Base-by-base conservation (phyloP, 2,113 vertebrate genomes). In the Nicator chloris region DNA sequence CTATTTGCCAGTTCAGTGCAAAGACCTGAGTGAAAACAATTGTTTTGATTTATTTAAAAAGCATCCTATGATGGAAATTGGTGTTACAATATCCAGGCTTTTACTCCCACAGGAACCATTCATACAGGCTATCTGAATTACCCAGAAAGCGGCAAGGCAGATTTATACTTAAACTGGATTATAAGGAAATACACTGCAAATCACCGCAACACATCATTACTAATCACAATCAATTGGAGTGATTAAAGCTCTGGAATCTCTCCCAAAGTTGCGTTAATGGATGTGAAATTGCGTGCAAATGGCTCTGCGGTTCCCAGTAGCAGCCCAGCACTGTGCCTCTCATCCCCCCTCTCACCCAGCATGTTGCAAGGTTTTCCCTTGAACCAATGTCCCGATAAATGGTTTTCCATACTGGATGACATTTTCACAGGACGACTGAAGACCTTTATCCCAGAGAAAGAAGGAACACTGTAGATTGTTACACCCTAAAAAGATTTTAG, bases 21-120 rank as follows among this genome's bases (percentile, higher is more conserved):
- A 91, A 80, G 72, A 88, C 65, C 59, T 13, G 75, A 76, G 61
- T 28, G 39, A 73, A 88, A 95, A 66, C 30, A 81, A 33, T 81
- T 56, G 56, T 51, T 94, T 68, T 90, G 82, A 90, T 96, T 94
- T 88, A 83, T 86, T 93, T 71, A 56, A 93, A 73, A 81, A 75
- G n/a, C 44, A 57, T 68, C 42, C 88, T 37, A 37, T 31, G n/a
- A 44, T 61, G 49, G 73, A 88, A 95, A 78, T 61, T 51, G 27
- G 17, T 31, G 54, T 72, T 88, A 57, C 20, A n/a, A 50, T 37
- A 71, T 39, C 51, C 49, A 59, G 30, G 60, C 27, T 91, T 71
- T 61, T 88, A 49, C 42, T 94, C 65, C 88, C 72, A 45, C n/a
- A 47, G 65, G 77, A 88, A n/a, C n/a, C 92, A 51, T 78, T 92